Evolutionary conservation across 2,888 invertebrate species (phyloP), one percentile per base, ranked within the genome.

Genomic region (Oligia fasciuncula): DNA sequence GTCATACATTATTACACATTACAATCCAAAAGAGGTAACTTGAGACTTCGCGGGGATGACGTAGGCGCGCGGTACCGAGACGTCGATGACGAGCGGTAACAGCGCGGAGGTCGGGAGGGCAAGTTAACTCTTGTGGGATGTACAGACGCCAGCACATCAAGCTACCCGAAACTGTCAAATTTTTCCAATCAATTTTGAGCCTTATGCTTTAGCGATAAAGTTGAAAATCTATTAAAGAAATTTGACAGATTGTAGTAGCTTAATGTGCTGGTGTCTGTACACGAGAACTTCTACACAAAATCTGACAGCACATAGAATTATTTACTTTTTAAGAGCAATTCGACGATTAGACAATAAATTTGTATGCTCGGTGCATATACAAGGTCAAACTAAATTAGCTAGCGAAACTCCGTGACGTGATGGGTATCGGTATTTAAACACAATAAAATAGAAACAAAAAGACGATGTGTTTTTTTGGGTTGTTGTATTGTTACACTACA

Each of bases 341-440:
- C 6, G 4, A 51, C 6, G 0, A 29, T 29, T 51, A 17, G 0
- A 81, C 14, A 62, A 14, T 5, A 19, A 51, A 0, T 14, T 19
- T 23, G 51, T 23, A 66, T 66, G 79, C 82, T 73, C 62, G 75
- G 54, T 65, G 40, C 54, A 4, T 43, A 1, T 69, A 29, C 11
- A 23, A 4, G 23, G 11, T n/a, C 4, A 60, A 23, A 23, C 9
- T 57, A 9, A 60, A 60, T 60, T 60, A n/a, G 11, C 1, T 13
- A 60, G 57, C 4, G n/a, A n/a, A 57, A n/a, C n/a, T 60, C 4
- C n/a, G 11, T 11, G 23, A n/a, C 23, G 23, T 11, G 11, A 57
- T 60, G 57, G 23, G 11, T 11, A 60, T 60, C n/a, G 4, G 11
- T n/a, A 60, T 60, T 0, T 60, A n/a, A 11, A 57, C 54, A 54